Percentiles rank a stretch among this genome's conserved stretches.
Evolutionary conservation across 2,113 vertebrate species (phyloP).

Genomic region (Phrynosoma platyrhinos): DNA sequence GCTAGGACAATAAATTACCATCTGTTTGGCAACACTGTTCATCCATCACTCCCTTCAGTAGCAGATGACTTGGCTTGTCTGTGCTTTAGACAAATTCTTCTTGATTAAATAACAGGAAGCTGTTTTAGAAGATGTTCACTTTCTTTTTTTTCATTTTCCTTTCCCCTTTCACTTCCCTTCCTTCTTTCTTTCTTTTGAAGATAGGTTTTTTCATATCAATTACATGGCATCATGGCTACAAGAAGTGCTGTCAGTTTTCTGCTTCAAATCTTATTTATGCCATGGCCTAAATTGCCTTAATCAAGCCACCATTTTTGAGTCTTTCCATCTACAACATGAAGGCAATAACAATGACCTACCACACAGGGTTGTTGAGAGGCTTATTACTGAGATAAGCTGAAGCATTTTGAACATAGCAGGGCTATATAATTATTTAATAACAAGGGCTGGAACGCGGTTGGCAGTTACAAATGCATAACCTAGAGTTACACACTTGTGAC

Average conservation of each 20-base stretch:
- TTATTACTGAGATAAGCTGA: not conserved
- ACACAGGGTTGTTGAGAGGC: not conserved
- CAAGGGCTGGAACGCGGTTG: not conserved
- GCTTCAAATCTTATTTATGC: not conserved
- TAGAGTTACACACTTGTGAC: too few species aligned
- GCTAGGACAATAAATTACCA: conserved; percentile 44
- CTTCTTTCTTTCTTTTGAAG: not conserved
- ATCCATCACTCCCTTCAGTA: conserved; percentile 28
- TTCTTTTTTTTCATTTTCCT: not conserved
- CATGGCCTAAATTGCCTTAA: not conserved
- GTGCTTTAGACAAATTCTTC: conserved; percentile 18
- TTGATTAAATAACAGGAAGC: conserved; percentile 1
- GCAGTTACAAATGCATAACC: not conserved
- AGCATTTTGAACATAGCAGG: not conserved
- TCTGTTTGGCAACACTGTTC: conserved; percentile 37
- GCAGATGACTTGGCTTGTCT: conserved; percentile 21
- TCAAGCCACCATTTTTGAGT: not conserved
- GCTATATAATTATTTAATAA: not conserved
- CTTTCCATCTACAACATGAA: not conserved
- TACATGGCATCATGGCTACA: not conserved
- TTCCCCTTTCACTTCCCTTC: not conserved
- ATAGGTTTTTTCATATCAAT: not conserved
- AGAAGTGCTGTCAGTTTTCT: not conserved
- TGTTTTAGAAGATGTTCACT: conserved; percentile 1
- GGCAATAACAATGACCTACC: not conserved